These are phyloP conservation scores for Paguma larvata DNA, from an alignment of 2,797 vertebrate genomes.

Conservation along the genomic window DNA sequence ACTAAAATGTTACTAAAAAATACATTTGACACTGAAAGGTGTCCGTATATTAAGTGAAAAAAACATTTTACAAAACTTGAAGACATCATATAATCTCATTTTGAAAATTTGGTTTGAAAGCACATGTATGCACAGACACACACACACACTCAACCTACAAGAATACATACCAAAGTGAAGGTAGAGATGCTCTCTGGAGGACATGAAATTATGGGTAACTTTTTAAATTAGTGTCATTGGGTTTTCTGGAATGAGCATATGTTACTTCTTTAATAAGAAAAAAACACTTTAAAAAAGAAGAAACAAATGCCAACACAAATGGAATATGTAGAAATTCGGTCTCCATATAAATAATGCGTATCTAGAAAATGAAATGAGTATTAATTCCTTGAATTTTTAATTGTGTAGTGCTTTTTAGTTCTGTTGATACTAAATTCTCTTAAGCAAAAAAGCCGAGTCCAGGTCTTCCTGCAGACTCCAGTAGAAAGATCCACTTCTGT, in stretches of 20 bases:
- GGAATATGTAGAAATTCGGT: background rate
- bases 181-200: background rate
- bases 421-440: background rate
- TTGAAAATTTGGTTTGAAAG: background rate
- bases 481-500: background rate
- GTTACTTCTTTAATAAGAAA: background rate
- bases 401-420: background rate
- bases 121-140: rapidly evolving
- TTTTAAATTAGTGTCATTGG: background rate
- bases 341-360: background rate
- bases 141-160: background rate
- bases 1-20: background rate
- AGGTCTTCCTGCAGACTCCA: background rate
- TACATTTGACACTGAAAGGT: background rate
- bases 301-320: background rate
- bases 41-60: background rate
- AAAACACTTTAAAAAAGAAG: background rate
- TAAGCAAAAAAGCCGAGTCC: background rate
- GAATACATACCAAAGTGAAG: background rate
- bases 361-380: background rate
- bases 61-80: background rate
- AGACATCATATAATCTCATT: background rate
- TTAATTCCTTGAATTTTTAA: background rate
- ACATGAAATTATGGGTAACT: background rate
- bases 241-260: background rate